phyloP scores from a whole-genome alignment of 2,113 vertebrate genomes.

The Catagonus wagneri region DNA sequence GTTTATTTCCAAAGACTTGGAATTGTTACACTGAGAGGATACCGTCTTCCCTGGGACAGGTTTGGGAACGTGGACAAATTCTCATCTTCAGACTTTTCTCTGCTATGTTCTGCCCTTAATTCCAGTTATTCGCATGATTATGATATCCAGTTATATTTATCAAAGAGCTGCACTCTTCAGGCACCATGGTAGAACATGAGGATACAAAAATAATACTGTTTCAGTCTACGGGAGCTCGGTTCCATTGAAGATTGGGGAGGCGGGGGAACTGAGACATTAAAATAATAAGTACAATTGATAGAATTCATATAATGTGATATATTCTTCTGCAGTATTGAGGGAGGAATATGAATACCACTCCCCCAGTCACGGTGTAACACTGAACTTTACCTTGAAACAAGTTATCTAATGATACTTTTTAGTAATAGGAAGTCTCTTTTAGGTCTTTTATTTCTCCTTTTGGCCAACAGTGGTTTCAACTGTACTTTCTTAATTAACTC shows the following conservation, averaged over 20 bases:
- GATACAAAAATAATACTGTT: neutral
- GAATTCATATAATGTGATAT: neutral
- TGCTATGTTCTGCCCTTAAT: neutral
- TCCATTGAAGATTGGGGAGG: neutral
- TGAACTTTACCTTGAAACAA: neutral
- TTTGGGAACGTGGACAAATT: slow-evolving; percentile 44
- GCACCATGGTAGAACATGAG: neutral
- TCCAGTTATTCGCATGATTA: neutral
- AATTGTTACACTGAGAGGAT: neutral
- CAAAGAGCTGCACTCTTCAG: neutral
- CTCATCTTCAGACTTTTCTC: neutral
- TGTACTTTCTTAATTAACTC: neutral
- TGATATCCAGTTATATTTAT: neutral
- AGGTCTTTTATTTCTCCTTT: neutral
- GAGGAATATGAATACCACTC: neutral
- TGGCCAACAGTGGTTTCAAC: neutral
- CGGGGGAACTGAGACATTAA: neutral
- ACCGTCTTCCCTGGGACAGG: neutral
- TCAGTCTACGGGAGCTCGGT: neutral
- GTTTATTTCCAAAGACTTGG: neutral
- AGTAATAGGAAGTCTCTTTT: neutral
- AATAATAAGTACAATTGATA: neutral
- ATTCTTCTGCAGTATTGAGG: neutral
- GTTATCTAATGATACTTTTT: neutral
- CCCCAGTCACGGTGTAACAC: neutral